Base-by-base conservation (phyloP, 2,797 vertebrate species). In the Oophaga sylvatica region DNA sequence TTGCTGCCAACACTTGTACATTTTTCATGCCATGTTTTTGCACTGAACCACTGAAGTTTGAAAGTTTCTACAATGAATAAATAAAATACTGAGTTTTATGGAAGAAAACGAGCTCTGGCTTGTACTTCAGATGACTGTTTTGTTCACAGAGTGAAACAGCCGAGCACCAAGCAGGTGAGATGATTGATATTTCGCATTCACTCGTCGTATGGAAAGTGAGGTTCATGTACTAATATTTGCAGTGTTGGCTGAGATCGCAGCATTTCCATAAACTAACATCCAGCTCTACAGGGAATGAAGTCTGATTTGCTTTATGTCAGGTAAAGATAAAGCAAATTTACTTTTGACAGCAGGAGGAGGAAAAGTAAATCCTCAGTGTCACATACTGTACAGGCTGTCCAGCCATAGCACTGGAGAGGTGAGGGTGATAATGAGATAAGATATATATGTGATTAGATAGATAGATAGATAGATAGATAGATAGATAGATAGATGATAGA, bases 241-340 rank as follows among this genome's bases (percentile, higher is more conserved):
- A 75, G 31, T 16, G 31, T 60, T 45, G 56, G 17, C 31, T 0
- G 31, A 60, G 29, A 62, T 57, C 68, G 16, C 4, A 45, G n/a
- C 11, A 56, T 84, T 75, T 84, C 29, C 82, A 60, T 75, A 75
- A 12, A 22, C 70, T 45, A 84, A 84, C 57, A 84, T 84, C 20
- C 12, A 60, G 22, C 82, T 45, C 13, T 22, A 3, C 53, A 60
- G 19, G 48, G 26, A 59, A 9, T n/a, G 12, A 83, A 15, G 26
- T 35, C 26, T 22, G 29, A n/a, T 56, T 17, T 68, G 15, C 19
- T 59, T 45, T 16, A 22, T 29, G 53, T 1, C 19, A 4, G 22
- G 2, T 26, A 35, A 53, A 71, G 5, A 6, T 67, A 60, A n/a
- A 35, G 17, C 29, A 57, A 70, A 71, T 80, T 3, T 41, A 63